Conservation (phyloP, 2,113 vertebrate species). For the Apteryx owenii region DNA sequence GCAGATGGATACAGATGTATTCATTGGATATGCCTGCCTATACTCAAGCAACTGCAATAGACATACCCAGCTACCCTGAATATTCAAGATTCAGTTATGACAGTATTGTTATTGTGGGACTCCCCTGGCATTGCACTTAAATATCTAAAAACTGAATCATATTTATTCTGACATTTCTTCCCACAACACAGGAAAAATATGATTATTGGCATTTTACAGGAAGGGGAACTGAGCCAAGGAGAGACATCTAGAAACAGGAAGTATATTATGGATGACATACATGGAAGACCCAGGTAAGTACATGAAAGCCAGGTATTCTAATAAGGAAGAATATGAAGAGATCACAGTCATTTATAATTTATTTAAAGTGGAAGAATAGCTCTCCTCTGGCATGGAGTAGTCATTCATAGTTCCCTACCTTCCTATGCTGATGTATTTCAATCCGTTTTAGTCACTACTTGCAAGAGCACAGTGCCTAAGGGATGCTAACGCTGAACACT, state of each 20-base stretch:
- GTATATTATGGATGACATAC: neutral
- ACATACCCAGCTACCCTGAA: neutral
- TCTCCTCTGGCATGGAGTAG: neutral
- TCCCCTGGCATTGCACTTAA: neutral
- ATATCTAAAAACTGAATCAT: neutral
- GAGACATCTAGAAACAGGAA: neutral
- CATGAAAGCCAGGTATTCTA: neutral
- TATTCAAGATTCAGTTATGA: neutral
- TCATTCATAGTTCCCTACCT: neutral
- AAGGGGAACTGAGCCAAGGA: neutral
- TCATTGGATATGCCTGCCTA: fast-evolving
- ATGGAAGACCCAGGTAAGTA: neutral
- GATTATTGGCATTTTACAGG: neutral
- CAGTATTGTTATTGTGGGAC: neutral
- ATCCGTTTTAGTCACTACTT: neutral
- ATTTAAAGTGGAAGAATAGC: neutral
- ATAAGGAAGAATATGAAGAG: neutral
- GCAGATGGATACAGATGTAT: neutral
- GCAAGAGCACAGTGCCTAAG: neutral
- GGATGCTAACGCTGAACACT: neutral
- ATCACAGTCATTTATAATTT: neutral
- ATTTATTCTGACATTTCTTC: neutral
- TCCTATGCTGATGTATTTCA: neutral
- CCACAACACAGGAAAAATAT: neutral
- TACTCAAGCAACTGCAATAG: neutral